Evolutionary conservation across 2,888 invertebrate genomes (phyloP).

Genomic region (Neria commutata): DNA sequence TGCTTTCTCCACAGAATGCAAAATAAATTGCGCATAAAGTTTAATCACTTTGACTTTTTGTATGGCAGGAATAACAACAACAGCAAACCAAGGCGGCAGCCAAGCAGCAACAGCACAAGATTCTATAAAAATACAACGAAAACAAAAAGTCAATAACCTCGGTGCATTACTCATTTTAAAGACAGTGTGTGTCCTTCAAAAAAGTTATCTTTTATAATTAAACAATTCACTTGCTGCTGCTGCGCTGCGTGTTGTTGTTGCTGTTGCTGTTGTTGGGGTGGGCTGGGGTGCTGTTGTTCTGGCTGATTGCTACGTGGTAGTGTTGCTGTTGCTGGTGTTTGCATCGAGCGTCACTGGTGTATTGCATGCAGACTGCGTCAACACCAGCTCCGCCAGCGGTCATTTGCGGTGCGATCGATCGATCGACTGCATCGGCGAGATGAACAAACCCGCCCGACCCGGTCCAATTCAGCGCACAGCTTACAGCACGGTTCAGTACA

Average conservation of each 20-base stretch:
- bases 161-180: conserved; percentile 58
- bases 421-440: conserved; percentile 1
- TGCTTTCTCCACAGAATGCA: conserved; percentile 39
- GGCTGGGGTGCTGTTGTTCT: conserved; percentile 14
- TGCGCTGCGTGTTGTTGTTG: conserved; percentile 6
- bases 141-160: conserved; percentile 51
- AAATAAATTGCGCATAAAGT: conserved; percentile 60
- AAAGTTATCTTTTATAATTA: conserved; percentile 50
- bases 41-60: conserved; percentile 56
- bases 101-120: conserved; percentile 14
- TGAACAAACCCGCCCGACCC: conserved; percentile 4
- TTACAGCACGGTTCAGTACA: neutral
- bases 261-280: conserved; percentile 30
- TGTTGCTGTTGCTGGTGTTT: no score
- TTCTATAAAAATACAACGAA: conserved; percentile 19
- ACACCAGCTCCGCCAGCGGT: neutral
- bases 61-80: conserved; percentile 28
- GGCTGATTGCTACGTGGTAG: neutral
- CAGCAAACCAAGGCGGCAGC: conserved; percentile 38
- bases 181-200: conserved; percentile 59
- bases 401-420: neutral
- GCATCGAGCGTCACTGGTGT: neutral
- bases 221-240: conserved; percentile 29
- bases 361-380: neutral
- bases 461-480: conserved; percentile 7